Base-by-base conservation (phyloP, 2,113 vertebrate species). In the Uria aalge region DNA sequence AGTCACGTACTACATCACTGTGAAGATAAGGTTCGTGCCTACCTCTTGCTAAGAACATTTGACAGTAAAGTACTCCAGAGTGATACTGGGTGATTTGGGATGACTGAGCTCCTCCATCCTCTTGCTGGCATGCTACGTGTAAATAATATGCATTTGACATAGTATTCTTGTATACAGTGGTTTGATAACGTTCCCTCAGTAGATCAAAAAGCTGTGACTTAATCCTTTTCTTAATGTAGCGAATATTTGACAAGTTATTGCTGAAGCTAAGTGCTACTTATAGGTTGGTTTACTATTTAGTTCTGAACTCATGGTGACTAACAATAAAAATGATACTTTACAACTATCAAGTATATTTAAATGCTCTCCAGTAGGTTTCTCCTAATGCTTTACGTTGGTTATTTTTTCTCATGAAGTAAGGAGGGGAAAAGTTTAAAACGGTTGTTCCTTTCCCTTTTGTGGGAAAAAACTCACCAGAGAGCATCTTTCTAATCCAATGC, bases 1-100 rank as follows among this genome's bases (percentile, higher is more conserved):
- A 53, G 38, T n/a, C 66, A 22, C 1, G 0, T 30, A 45, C 56
- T 34, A 5, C 24, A 3, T 21, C 6, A 5, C 50, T 50, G 21
- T 15, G 34, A 78, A 66, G 64, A 41, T 62, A 45, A 60, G 67
- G 73, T 78, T 30, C 74, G 27, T 45, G 36, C 45, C 73, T 48
- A 12, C 10, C 9, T 66, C 55, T 30, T 73, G 15, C 50, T 48
- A 30, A 71, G 60, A 52, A 40, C 18, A 19, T 21, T 20, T 81
- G 64, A 26, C 27, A 40, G 40, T 10, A 66, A 34, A 60, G 29
- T 26, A 38, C 36, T 91, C 62, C 8, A 12, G 38, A 71, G 63
- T 60, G 48, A 59, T 41, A 30, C 16, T 29, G 62, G 19, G 14
- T 79, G 64, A 83, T 72, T 55, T 50, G 30, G 50, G 41, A 56